These are phyloP conservation scores for Balearica regulorum DNA, from an alignment of 2,797 vertebrate genomes.

Conservation along the genomic window DNA sequence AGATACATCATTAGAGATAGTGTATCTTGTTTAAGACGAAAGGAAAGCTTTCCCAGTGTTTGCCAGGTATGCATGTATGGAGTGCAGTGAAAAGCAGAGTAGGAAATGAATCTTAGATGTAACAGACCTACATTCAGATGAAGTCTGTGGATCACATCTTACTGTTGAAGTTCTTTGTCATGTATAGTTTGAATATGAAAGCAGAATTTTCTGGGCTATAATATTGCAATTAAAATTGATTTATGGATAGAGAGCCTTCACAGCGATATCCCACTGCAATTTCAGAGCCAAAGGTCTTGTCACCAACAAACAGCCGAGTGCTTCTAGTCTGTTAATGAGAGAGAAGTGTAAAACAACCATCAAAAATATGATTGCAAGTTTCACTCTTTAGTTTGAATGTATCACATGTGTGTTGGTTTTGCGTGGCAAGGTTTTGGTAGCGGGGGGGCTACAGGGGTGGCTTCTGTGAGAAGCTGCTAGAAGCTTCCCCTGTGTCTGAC, in stretches of 20 bases:
- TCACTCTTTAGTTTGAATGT: not conserved
- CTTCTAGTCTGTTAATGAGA: slow-evolving; percentile 22
- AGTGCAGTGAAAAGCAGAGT: not conserved
- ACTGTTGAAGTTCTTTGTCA: not conserved
- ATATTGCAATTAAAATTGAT: slow-evolving; percentile 42
- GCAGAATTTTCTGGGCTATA: slow-evolving; percentile 22
- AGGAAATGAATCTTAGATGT: not conserved
- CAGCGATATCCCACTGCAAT: slow-evolving; percentile 47
- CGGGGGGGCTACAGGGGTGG: no score
- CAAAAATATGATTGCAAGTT: not conserved
- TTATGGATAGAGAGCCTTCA: slow-evolving; percentile 36
- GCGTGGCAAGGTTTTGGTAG: no score
- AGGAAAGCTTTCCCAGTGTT: not conserved
- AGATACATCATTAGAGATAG: not conserved
- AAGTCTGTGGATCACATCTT: not conserved
- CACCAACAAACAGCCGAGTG: slow-evolving; percentile 34
- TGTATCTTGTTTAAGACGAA: not conserved
- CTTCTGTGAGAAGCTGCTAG: no score
- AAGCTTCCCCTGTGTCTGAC: no score
- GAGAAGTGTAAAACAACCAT: slow-evolving; percentile 28
- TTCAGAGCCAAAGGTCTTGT: slow-evolving; percentile 53
- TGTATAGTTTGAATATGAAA: not conserved
- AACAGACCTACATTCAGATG: not conserved
- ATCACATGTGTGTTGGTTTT: no score
- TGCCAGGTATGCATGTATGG: not conserved